A percentile compares a stretch with the other conserved stretches of the same genome.
Conservation (phyloP, 2,113 vertebrate species). For the Trogon surrucura region DNA sequence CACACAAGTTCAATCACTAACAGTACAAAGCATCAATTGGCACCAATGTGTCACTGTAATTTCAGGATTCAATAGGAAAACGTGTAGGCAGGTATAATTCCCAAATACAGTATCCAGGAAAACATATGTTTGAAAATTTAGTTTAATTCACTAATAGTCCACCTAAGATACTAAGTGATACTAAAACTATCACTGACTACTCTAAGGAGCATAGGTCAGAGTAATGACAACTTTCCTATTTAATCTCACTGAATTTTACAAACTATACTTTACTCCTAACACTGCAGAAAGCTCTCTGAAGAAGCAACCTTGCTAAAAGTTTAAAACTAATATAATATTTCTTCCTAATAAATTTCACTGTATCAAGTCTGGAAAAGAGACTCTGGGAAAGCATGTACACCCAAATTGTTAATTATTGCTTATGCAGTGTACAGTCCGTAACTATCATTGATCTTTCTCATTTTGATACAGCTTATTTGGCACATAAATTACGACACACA, state of each 20-base stretch:
- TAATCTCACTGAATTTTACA: slow-evolving; percentile 55
- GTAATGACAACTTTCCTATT: slow-evolving; percentile 62
- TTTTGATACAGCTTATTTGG: neutral
- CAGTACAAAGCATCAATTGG: neutral
- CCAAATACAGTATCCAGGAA: neutral
- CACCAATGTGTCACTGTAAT: slow-evolving; percentile 11
- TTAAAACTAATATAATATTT: neutral
- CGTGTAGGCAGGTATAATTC: slow-evolving; percentile 1
- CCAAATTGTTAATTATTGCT: neutral
- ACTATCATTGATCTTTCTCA: neutral
- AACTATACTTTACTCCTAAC: slow-evolving; percentile 27
- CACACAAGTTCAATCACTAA: neutral
- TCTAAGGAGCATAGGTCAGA: neutral
- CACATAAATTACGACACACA: neutral
- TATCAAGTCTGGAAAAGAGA: neutral
- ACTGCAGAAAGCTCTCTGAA: neutral
- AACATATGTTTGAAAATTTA: slow-evolving; percentile 34
- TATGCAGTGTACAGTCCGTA: neutral
- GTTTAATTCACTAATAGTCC: neutral
- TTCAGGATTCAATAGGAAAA: slow-evolving; percentile 46
- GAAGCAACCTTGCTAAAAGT: neutral
- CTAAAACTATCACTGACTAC: neutral
- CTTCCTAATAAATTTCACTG: slow-evolving; percentile 10
- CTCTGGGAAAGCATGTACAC: neutral
- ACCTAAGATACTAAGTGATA: neutral